A percentile compares a stretch with the other conserved stretches of the same genome.
Evolutionary conservation across 1,140 invertebrate species (phyloP).

Genomic region (Euwallacea similis): DNA sequence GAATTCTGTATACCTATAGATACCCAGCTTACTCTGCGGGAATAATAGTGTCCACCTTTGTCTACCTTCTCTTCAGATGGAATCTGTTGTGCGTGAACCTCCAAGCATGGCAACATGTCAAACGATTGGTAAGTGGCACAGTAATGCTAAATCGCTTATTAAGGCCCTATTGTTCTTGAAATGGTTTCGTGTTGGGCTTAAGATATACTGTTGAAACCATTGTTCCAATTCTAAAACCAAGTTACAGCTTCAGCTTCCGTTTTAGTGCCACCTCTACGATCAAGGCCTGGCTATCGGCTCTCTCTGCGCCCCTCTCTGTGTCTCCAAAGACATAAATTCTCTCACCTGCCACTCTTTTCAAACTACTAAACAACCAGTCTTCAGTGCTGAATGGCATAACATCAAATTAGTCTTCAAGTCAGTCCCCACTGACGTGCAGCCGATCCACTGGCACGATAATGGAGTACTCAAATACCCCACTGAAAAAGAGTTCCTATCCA

Average conservation of each 20-base stretch:
- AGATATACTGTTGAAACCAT: background rate
- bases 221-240: background rate
- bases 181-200: background rate
- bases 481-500: conserved; percentile 58
- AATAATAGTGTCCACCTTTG: conserved; percentile 39
- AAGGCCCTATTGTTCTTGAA: background rate
- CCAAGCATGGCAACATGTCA: conserved; percentile 59
- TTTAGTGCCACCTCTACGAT: conserved; percentile 61
- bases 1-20: conserved; percentile 42
- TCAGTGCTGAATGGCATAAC: conserved; percentile 60
- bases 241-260: background rate
- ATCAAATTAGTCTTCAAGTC: conserved; percentile 62
- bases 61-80: conserved; percentile 59
- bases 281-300: conserved; percentile 59
- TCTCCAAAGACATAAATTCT: conserved; percentile 57
- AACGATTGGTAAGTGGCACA: conserved; percentile 57
- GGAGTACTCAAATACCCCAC: conserved; percentile 57
- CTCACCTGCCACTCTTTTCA: conserved; percentile 62
- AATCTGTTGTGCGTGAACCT: conserved; percentile 62
- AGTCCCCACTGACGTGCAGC: conserved; percentile 48
- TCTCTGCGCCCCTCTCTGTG: conserved; percentile 61
- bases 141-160: background rate
- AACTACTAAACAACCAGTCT: conserved; percentile 61
- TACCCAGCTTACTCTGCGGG: conserved; percentile 39
- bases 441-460: conserved; percentile 57